Percentiles rank a stretch among this genome's conserved stretches.
These are phyloP conservation scores for Scleropages formosus DNA, from an alignment of 2,797 vertebrate species.

Conservation along the genomic window DNA sequence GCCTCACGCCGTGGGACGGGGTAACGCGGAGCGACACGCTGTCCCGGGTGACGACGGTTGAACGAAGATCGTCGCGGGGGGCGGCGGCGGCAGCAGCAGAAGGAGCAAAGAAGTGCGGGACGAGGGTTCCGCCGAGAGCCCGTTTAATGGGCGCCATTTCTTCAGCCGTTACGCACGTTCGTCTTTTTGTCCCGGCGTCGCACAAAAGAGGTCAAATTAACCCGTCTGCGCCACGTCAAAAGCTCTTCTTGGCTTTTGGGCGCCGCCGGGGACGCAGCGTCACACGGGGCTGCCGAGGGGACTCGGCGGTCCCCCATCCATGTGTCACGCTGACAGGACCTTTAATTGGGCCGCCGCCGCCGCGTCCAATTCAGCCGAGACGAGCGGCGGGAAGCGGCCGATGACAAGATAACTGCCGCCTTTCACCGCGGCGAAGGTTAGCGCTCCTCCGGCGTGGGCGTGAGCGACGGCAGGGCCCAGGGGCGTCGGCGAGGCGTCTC, in stretches of 20 bases:
- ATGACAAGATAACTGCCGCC: conserved; percentile 77
- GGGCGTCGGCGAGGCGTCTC: not conserved
- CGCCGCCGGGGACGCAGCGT: conserved; percentile 13
- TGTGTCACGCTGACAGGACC: conserved; percentile 71
- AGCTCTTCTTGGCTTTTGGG: conserved; percentile 21
- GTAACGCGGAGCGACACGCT: not conserved
- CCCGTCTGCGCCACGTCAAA: conserved; percentile 50
- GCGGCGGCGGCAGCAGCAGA: conserved; percentile 41
- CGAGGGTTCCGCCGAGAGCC: conserved; percentile 28
- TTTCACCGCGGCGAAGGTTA: conserved; percentile 77
- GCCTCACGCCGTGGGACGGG: not conserved
- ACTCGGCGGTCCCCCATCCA: conserved; percentile 14
- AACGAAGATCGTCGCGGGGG: conserved; percentile 9
- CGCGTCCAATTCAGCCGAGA: conserved; percentile 66
- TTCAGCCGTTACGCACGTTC: conserved; percentile 37
- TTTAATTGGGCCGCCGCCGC: conserved; percentile 72
- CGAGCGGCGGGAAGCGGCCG: conserved; percentile 70
- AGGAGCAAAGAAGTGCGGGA: conserved; percentile 24
- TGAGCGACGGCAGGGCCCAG: not conserved
- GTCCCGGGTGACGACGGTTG: conserved; percentile 26
- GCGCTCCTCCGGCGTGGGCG: conserved; percentile 49
- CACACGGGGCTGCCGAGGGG: conserved; percentile 25
- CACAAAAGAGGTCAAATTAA: conserved; percentile 46
- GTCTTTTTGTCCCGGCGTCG: conserved; percentile 26
- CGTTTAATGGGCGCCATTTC: conserved; percentile 47